Evolutionary conservation across 2,113 vertebrate genomes (phyloP), one percentile per base, ranked within the genome.

Genomic region (Ondatra zibethicus): DNA sequence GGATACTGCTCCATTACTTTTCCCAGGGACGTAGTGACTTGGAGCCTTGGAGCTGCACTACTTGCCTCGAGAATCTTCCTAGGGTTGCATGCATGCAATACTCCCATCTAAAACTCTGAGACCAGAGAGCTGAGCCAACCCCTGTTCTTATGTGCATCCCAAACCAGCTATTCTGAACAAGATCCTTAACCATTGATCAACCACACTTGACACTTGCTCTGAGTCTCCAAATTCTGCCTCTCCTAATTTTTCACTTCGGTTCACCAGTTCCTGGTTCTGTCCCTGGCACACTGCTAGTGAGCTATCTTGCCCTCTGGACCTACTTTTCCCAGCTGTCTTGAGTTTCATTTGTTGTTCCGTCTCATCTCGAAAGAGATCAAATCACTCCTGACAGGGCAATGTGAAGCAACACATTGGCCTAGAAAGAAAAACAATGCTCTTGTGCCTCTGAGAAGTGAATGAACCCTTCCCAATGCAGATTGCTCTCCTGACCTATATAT

Each of bases 61-160:
- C 52, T 36, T 19, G 50, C 10, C 27, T 17, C 9, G 2, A 1
- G 11, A 11, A 31, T 8, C 36, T 39, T n/a, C 45, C 39, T 4
- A 0, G 3, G 61, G 13, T 31, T 14, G 23, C 1, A 0, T 1
- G 66, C 3, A 0, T 1, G 3, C 12, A 4, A 2, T 13, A 1
- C 5, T 72, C 29, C 0, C 36, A 17, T 12, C 47, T 2, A 0
- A 8, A 16, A 10, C 80, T 52, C n/a, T 31, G 50, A 77, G 29
- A 23, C 1, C 1, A 36, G 5, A 0, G 1, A 36, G 13, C 66
- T 11, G 45, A 85, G 70, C 7, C 17, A 2, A 5, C 1, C 1
- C 0, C 17, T 75, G 42, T 47, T 2, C 68, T 45, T 21, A 17
- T 1, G 0, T 1, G 25, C 12, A 1, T 1, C 36, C 19, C 68